These are phyloP conservation scores for Tiliacea citrago DNA, from an alignment of 2,888 invertebrate genomes.

Conservation along the genomic window DNA sequence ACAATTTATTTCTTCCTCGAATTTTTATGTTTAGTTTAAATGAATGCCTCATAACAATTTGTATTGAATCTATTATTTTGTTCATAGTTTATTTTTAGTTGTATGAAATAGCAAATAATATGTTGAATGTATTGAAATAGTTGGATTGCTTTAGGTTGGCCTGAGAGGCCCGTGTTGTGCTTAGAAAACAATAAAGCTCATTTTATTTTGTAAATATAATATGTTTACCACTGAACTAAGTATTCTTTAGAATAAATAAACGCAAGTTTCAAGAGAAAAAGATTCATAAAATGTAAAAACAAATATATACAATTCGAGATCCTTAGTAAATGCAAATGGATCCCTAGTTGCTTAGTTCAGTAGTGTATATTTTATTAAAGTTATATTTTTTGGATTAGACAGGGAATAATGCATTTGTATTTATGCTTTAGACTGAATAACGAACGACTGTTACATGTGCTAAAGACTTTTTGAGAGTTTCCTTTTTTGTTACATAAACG, in stretches of 20 bases:
- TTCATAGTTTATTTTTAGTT: constrained; percentile 57
- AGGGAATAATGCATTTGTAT: constrained; percentile 83
- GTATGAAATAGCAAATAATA: too few relatives aligned
- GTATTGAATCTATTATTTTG: constrained; percentile 63
- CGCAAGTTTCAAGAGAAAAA: not conserved
- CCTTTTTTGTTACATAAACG: constrained; percentile 60
- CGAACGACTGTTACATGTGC: constrained; percentile 82
- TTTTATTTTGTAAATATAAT: constrained; percentile 46
- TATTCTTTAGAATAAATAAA: constrained; percentile 8
- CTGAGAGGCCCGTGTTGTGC: constrained; percentile 26
- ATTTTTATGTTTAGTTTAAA: constrained; percentile 56
- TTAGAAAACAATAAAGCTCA: constrained; percentile 46
- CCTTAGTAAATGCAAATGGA: not conserved
- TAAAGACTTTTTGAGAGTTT: constrained; percentile 80
- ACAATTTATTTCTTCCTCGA: constrained; percentile 64
- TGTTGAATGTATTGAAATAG: constrained; percentile 49
- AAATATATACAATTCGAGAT: not conserved
- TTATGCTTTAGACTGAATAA: constrained; percentile 81
- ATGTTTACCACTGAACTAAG: constrained; percentile 40
- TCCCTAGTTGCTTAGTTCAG: constrained; percentile 42
- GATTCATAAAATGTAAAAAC: not conserved
- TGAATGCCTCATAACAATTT: constrained; percentile 60
- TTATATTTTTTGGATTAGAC: constrained; percentile 67
- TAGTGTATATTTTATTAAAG: constrained; percentile 29
- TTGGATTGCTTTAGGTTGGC: constrained; percentile 36